phyloP scores from a whole-genome alignment of 2,797 vertebrate genomes.

The Miopithecus talapoin region DNA sequence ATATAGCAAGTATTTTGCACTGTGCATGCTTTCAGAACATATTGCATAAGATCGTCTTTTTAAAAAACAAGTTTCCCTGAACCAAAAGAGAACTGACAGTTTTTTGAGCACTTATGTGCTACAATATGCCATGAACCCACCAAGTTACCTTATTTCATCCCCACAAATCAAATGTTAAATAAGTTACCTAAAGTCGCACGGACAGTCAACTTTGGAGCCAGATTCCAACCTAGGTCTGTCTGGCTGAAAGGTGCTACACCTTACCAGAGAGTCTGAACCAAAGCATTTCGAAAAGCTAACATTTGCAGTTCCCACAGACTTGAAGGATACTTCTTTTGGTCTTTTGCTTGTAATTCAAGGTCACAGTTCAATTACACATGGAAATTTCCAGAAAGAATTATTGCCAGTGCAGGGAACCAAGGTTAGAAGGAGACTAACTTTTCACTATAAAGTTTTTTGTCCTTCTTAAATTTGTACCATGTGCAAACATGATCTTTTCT shows the following conservation, averaged over 20 bases:
- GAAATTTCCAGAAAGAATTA: conserved; percentile 11
- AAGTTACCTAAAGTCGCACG: background rate
- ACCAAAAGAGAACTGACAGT: conserved; percentile 58
- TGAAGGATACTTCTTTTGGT: background rate
- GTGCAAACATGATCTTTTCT: conserved; percentile 22
- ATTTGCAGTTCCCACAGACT: background rate
- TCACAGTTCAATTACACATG: background rate
- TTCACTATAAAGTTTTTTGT: background rate
- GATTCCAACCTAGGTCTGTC: background rate
- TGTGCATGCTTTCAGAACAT: conserved; percentile 43
- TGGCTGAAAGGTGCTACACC: background rate
- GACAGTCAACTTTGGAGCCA: background rate
- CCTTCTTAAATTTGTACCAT: background rate
- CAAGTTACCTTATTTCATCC: conserved; percentile 46
- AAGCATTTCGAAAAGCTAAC: background rate
- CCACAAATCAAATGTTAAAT: conserved; percentile 14
- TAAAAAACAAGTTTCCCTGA: conserved; percentile 48
- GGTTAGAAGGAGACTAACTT: background rate
- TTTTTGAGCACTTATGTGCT: conserved; percentile 44
- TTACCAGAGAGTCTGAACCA: background rate
- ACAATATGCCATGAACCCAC: conserved; percentile 22
- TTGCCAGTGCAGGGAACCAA: background rate
- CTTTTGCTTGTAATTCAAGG: conserved; percentile 11
- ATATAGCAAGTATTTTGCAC: conserved; percentile 55
- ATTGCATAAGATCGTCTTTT: conserved; percentile 62